Evolutionary conservation across 2,113 vertebrate species (phyloP).

Genomic region (Sapajus apella): DNA sequence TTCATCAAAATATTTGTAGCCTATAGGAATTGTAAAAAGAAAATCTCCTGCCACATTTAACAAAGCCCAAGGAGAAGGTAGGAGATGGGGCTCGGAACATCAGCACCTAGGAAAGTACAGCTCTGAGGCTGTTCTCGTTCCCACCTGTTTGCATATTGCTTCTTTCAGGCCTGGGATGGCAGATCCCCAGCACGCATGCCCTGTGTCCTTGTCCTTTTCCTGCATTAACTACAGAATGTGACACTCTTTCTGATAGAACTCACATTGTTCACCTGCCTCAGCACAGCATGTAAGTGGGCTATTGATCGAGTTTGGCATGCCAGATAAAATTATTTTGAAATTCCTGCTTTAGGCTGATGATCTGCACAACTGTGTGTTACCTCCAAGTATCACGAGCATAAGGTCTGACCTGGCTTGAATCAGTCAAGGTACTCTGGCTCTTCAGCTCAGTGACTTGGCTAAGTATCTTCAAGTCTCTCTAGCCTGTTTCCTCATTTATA

Average conservation of each 20-base stretch:
- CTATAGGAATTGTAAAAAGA: background rate
- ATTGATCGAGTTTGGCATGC: background rate
- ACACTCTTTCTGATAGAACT: background rate
- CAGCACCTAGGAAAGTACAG: background rate
- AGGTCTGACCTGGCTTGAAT: background rate
- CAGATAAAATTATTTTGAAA: background rate
- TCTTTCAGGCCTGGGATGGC: background rate
- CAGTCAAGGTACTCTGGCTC: background rate
- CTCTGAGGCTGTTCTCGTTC: background rate
- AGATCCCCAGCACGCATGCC: background rate
- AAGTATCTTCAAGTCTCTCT: background rate
- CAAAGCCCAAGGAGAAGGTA: background rate
- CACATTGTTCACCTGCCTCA: background rate
- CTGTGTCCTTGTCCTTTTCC: background rate
- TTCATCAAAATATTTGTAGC: background rate
- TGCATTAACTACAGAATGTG: background rate
- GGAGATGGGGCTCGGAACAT: background rate
- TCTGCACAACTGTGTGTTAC: background rate
- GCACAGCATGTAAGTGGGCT: background rate
- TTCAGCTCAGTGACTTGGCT: background rate
- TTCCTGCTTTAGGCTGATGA: background rate
- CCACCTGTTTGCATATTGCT: background rate
- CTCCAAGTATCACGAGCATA: fast-evolving
- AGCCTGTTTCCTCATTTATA: background rate
- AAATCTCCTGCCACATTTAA: background rate